These are phyloP conservation scores for Triplophysa rosa DNA, from an alignment of 2,113 vertebrate genomes.

Conservation along the genomic window DNA sequence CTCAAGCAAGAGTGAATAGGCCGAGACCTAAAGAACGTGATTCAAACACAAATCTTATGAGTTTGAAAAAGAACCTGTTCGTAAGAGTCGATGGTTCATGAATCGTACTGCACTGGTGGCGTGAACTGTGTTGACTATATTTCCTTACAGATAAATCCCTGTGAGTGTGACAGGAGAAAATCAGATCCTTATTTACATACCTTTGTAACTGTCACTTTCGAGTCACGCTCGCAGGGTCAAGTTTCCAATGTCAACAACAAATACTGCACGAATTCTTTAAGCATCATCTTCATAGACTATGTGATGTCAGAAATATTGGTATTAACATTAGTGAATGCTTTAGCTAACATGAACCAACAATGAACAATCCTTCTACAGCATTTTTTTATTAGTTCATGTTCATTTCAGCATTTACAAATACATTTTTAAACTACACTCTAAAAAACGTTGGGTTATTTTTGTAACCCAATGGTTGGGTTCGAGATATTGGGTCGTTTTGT, in stretches of 20 bases:
- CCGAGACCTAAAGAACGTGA: too few species aligned
- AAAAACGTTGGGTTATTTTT: too few species aligned
- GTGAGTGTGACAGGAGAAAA: not conserved
- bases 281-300: not conserved
- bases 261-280: not conserved
- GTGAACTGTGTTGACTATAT: not conserved
- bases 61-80: not conserved
- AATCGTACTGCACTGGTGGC: not conserved
- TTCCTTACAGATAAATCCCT: not conserved
- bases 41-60: too few species aligned
- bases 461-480: too few species aligned
- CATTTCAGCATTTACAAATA: too few species aligned
- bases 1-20: too few species aligned
- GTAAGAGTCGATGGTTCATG: not conserved
- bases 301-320: not conserved
- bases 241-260: constrained; percentile 9
- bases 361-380: too few species aligned
- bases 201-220: not conserved
- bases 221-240: not conserved
- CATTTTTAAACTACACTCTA: too few species aligned
- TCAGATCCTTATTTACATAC: not conserved
- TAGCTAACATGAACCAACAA: too few species aligned
- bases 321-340: too few species aligned
- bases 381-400: too few species aligned
- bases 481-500: too few species aligned